These are phyloP conservation scores for Hepsetus odoe DNA, from an alignment of 2,113 vertebrate genomes.

Conservation along the genomic window DNA sequence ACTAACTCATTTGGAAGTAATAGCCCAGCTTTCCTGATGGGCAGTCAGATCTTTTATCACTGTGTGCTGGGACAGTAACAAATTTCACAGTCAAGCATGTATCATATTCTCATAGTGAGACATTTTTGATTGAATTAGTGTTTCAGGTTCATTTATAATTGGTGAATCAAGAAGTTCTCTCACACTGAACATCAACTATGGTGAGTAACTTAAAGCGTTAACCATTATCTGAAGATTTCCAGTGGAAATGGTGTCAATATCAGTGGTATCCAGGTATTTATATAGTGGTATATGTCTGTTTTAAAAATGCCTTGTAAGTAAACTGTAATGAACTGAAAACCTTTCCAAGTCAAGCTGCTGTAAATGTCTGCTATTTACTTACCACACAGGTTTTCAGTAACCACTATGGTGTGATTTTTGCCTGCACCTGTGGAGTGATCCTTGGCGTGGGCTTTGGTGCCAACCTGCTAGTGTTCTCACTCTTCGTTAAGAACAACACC, in stretches of 20 bases:
- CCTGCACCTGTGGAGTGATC: slow-evolving; percentile 73
- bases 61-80: not conserved
- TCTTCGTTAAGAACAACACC: slow-evolving; percentile 76
- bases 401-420: slow-evolving; percentile 72
- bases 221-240: no score
- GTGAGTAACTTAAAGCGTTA: slow-evolving; percentile 39
- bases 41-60: not conserved
- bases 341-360: not conserved
- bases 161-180: not conserved
- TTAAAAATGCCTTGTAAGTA: no score
- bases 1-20: not conserved
- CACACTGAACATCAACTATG: slow-evolving; percentile 25
- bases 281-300: no score
- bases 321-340: not conserved
- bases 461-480: slow-evolving; percentile 76
- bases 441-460: slow-evolving; percentile 73
- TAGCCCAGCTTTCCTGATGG: slow-evolving; percentile 7
- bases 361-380: not conserved
- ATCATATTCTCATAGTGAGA: not conserved
- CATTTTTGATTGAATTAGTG: not conserved
- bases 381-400: slow-evolving; percentile 55
- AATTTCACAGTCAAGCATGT: not conserved
- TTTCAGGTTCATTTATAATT: not conserved
- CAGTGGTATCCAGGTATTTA: no score
- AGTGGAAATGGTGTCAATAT: no score